A percentile compares a stretch with the other conserved stretches of the same genome.
phyloP scores from a whole-genome alignment of 1,140 invertebrate genomes.

The Platyura marginata region DNA sequence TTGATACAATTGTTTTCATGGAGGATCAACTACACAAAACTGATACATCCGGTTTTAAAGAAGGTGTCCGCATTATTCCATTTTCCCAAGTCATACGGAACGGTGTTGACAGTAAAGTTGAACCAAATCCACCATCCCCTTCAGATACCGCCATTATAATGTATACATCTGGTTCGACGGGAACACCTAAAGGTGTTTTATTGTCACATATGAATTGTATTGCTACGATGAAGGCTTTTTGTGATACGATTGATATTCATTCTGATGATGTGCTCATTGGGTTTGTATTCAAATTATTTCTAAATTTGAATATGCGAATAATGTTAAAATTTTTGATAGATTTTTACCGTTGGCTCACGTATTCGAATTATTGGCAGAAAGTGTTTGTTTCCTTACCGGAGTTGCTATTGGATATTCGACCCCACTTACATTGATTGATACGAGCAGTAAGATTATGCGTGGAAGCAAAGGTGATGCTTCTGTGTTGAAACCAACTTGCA shows the following conservation, averaged over 20 bases:
- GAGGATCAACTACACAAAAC: slow-evolving; percentile 63
- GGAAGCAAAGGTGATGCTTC: slow-evolving; percentile 83
- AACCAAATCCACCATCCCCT: slow-evolving; percentile 34
- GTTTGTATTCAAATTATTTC: too few relatives aligned
- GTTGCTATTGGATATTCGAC: slow-evolving; percentile 94
- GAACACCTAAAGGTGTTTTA: slow-evolving; percentile 72
- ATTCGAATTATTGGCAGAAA: slow-evolving; percentile 76
- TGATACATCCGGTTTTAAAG: slow-evolving; percentile 44
- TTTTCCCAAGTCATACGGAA: slow-evolving; percentile 35
- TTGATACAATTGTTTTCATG: slow-evolving; percentile 74
- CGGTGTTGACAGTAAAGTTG: slow-evolving; percentile 22
- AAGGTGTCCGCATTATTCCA: slow-evolving; percentile 40
- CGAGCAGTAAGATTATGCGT: slow-evolving; percentile 86
- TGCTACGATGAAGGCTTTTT: slow-evolving; percentile 71
- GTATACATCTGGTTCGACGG: slow-evolving; percentile 92
- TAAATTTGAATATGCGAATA: too few relatives aligned
- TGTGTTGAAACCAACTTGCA: slow-evolving; percentile 77
- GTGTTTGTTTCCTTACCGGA: slow-evolving; percentile 55
- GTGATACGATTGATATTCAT: slow-evolving; percentile 51
- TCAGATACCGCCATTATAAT: slow-evolving; percentile 83
- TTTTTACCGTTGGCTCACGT: slow-evolving; percentile 96
- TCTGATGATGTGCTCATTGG: slow-evolving; percentile 76
- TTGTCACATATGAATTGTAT: slow-evolving; percentile 85
- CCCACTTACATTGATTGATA: slow-evolving; percentile 85
- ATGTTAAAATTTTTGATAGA: slow-evolving; percentile 4